Evolutionary conservation across 2,888 invertebrate genomes (phyloP), one percentile per base, ranked within the genome.

Genomic region (Drosophila sordidapex): DNA sequence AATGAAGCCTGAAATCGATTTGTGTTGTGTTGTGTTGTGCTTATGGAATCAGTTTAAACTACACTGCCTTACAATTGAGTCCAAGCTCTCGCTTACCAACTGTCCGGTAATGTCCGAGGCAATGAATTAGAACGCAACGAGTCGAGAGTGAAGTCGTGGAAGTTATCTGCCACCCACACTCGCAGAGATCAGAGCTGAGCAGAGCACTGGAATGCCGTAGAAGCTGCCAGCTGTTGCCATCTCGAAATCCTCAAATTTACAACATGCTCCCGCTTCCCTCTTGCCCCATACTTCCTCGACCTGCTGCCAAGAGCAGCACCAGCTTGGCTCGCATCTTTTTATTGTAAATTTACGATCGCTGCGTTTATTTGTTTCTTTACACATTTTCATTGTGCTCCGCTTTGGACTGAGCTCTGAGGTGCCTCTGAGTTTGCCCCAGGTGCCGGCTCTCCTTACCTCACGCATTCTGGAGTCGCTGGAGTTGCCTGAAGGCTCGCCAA

Each of bases 1-100:
- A 90, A 83, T 90, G 90, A 89, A 90, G 90, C 90, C 90, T 91
- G 91, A 90, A 91, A 90, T 90, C 91, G 87, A 82, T 89, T 87
- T 89, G 70, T 31, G 15, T 21, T 33, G 52, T 29, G 18, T 27
- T 36, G 25, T 31, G 35, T 35, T 52, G 31, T 27, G 27, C 21
- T 38, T 35, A 18, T 77, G 74, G 63, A 69, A 68, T 62, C 54
- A 67, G 68, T 56, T 57, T 36, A 10, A 33, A n/a, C 8, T 54
- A 36, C 48, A 70, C n/a, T 29, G 33, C 18, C 49, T 35, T 29
- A 40, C 69, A 67, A 54, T 69, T 57, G 29, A 25, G 52, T 48
- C 36, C 31, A 36, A 62, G 35, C 46, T 11, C 13, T 25, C 46
- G 43, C 25, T 46, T 46, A 8, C 46, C 46, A 46, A 46, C 25